These are phyloP conservation scores for Himalopsyche tibetana DNA, from an alignment of 2,888 invertebrate genomes.

Conservation along the genomic window DNA sequence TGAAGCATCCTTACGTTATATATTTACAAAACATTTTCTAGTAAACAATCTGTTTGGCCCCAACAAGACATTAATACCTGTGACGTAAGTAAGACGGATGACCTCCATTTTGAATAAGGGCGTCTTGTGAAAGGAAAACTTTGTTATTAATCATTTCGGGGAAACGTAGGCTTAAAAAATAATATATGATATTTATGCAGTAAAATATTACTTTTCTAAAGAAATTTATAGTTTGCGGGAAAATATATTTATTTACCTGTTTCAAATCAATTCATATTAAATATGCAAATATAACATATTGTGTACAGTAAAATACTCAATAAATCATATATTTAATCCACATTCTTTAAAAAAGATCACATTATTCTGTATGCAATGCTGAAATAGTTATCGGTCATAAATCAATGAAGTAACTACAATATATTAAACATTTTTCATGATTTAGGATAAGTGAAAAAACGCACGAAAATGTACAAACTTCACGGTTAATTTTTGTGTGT, in stretches of 20 bases:
- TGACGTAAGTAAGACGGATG: conserved; percentile 40
- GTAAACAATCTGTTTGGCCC: conserved; percentile 36
- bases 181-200: not conserved
- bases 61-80: conserved; percentile 41
- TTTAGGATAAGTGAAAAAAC: too few relatives aligned
- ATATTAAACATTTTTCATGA: too few relatives aligned
- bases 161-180: conserved; percentile 23
- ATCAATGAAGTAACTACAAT: too few relatives aligned
- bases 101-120: conserved; percentile 40
- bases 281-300: not conserved
- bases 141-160: conserved; percentile 35
- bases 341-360: too few relatives aligned
- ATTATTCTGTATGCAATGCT: too few relatives aligned
- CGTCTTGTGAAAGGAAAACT: conserved; percentile 42
- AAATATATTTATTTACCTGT: not conserved
- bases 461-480: too few relatives aligned
- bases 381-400: too few relatives aligned
- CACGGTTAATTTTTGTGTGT: too few relatives aligned
- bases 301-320: too few relatives aligned
- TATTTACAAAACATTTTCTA: conserved; percentile 5
- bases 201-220: conserved; percentile 15
- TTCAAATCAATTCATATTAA: not conserved
- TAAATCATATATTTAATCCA: too few relatives aligned
- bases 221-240: not conserved
- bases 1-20: not conserved